Conservation (phyloP, 2,888 invertebrate genomes). For the Azorinus chamasolen region DNA sequence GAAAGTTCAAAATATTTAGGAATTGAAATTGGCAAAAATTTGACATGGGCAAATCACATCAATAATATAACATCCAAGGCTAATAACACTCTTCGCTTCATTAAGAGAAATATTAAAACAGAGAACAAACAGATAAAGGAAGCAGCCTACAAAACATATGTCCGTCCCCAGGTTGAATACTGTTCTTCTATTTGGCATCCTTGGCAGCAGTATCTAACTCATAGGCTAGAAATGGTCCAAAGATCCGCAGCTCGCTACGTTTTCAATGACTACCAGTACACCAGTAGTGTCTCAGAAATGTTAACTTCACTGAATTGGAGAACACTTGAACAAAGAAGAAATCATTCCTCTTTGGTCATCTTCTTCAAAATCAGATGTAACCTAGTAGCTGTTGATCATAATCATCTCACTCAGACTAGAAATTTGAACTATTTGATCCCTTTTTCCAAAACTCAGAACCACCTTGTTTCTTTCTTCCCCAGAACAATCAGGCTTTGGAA, state of each 20-base stretch:
- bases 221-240: constrained; percentile 14
- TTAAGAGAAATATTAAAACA: constrained; percentile 2
- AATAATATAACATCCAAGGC: too few relatives aligned
- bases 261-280: constrained; percentile 9
- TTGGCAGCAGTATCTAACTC: constrained; percentile 3
- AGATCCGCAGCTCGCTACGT: constrained; percentile 21
- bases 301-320: too few relatives aligned
- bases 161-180: constrained; percentile 21
- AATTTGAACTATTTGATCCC: too few relatives aligned
- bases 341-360: too few relatives aligned
- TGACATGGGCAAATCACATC: too few relatives aligned
- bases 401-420: constrained; percentile 14
- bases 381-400: constrained; percentile 6
- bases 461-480: too few relatives aligned
- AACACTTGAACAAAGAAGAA: too few relatives aligned
- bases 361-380: too few relatives aligned
- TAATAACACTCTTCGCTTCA: too few relatives aligned
- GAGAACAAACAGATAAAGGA: constrained; percentile 18
- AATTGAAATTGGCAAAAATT: not conserved
- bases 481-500: too few relatives aligned
- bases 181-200: constrained; percentile 18
- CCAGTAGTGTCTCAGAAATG: constrained; percentile 5
- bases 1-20: too few relatives aligned
- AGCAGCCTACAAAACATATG: constrained; percentile 23
- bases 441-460: too few relatives aligned